phyloP scores from a whole-genome alignment of 2,888 invertebrate genomes.

The Volucella bombylans region DNA sequence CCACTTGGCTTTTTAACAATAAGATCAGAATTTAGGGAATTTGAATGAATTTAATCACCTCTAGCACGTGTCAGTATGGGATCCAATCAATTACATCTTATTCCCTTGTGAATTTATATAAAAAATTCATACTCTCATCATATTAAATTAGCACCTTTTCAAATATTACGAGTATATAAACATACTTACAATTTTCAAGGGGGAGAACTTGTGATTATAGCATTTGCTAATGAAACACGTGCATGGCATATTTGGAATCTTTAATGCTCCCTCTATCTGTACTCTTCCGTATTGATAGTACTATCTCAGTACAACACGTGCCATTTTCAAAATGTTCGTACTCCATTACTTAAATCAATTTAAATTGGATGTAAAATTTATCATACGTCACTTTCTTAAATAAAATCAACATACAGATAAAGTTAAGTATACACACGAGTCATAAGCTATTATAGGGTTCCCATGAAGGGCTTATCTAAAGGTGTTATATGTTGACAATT shows the following conservation, averaged over 20 bases:
- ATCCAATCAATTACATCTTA: too few species aligned
- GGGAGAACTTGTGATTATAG: not conserved
- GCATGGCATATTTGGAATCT: not conserved
- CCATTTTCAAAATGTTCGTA: not conserved
- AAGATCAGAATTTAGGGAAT: too few species aligned
- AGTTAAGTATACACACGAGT: not conserved
- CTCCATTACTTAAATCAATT: not conserved
- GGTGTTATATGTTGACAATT: too few species aligned
- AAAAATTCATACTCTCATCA: too few species aligned
- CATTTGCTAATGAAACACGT: not conserved
- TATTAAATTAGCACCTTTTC: too few species aligned
- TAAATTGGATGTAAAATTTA: not conserved
- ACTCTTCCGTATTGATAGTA: slow-evolving; percentile 9
- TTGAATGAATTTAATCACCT: too few species aligned
- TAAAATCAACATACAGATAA: slow-evolving; percentile 1
- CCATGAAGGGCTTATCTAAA: too few species aligned
- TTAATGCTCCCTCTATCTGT: not conserved
- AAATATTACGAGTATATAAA: too few species aligned
- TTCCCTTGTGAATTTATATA: too few species aligned
- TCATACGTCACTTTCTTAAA: not conserved
- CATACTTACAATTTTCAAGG: not conserved
- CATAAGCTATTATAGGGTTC: too few species aligned
- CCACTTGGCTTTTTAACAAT: too few species aligned
- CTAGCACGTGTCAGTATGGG: too few species aligned
- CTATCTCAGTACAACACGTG: slow-evolving; percentile 12